These are phyloP conservation scores for Steromphala cineraria DNA, from an alignment of 2,888 invertebrate genomes.

Conservation along the genomic window DNA sequence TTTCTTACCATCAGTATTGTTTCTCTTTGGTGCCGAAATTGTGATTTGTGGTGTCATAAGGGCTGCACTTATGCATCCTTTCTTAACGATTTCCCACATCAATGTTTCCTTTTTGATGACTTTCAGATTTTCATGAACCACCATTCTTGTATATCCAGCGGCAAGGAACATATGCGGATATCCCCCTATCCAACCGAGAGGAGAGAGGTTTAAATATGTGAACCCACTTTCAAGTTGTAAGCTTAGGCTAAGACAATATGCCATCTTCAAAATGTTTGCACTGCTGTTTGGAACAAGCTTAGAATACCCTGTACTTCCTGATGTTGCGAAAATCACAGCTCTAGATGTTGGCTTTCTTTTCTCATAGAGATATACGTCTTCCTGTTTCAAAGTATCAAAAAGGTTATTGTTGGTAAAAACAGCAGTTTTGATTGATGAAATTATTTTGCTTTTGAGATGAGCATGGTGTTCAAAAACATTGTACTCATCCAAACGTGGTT, in stretches of 20 bases:
- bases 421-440: not conserved
- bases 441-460: not conserved
- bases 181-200: slow-evolving; percentile 39
- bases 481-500: no score
- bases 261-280: slow-evolving; percentile 26
- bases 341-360: slow-evolving; percentile 9
- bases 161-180: slow-evolving; percentile 35
- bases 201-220: slow-evolving; percentile 29
- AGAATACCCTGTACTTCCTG: slow-evolving; percentile 40
- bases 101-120: not conserved
- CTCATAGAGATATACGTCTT: not conserved
- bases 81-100: slow-evolving; percentile 28
- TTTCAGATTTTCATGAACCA: slow-evolving; percentile 31
- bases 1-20: no score
- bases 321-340: slow-evolving; percentile 37
- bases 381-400: not conserved
- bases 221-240: slow-evolving; percentile 17
- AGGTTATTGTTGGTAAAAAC: not conserved
- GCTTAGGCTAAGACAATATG: slow-evolving; percentile 23
- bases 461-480: not conserved
- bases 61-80: slow-evolving; percentile 28
- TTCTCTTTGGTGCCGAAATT: no score
- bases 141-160: slow-evolving; percentile 31
- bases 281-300: slow-evolving; percentile 37
- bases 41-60: not conserved